Conservation (phyloP, 1,140 invertebrate species). For the Periplaneta americana region DNA sequence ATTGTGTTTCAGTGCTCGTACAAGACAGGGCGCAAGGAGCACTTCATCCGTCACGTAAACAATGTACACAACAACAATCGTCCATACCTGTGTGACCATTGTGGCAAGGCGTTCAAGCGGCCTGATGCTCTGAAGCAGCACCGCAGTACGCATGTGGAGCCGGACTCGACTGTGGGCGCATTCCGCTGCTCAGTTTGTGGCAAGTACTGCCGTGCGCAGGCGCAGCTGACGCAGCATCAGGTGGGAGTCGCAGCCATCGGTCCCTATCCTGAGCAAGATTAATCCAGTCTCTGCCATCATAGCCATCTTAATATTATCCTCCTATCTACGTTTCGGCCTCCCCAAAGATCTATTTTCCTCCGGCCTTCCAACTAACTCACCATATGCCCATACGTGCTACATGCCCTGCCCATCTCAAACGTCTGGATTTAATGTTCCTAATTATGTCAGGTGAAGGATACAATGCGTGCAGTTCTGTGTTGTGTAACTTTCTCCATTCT, state of each 20-base stretch:
- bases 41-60: conserved; percentile 34
- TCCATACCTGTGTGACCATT: conserved; percentile 39
- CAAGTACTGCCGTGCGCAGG: conserved; percentile 38
- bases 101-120: conserved; percentile 41
- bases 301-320: no score
- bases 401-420: no score
- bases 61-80: conserved; percentile 36
- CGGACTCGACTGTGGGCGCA: conserved; percentile 3
- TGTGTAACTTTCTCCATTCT: no score
- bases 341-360: no score
- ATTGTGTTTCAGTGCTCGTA: conserved; percentile 27
- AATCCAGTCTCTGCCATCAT: no score
- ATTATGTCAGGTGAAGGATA: no score
- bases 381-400: no score
- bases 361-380: no score
- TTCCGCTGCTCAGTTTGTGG: conserved; percentile 30
- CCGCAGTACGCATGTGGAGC: conserved; percentile 22
- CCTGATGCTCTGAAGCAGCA: conserved; percentile 38
- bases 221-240: conserved; percentile 28
- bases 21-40: conserved; percentile 34
- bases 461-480: no score
- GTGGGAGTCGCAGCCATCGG: background rate
- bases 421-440: no score
- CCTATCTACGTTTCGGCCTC: no score
- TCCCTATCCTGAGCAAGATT: no score